A percentile compares a stretch with the other conserved stretches of the same genome.
Evolutionary conservation across 2,113 vertebrate species (phyloP).

Genomic region (Alosa alosa): DNA sequence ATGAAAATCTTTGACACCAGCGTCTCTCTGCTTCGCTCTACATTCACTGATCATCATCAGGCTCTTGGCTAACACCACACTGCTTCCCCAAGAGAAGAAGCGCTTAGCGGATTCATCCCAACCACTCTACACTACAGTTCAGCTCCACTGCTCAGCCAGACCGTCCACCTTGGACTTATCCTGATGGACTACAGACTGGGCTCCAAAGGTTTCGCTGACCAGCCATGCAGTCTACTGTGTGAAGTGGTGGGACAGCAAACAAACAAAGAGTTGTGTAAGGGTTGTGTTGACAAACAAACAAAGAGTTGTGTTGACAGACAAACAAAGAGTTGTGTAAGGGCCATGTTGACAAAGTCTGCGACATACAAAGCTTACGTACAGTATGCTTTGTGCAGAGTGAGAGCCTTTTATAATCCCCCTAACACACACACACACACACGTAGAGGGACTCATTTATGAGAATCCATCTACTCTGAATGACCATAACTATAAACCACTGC

Average conservation of each 20-base stretch:
- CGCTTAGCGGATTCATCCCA: not conserved
- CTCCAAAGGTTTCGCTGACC: not conserved
- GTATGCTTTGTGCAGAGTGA: not conserved
- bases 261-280: not conserved
- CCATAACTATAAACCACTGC: not conserved
- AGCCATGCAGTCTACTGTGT: not conserved
- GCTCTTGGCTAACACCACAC: not conserved
- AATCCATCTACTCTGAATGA: slow-evolving; percentile 6
- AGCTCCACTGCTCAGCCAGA: not conserved
- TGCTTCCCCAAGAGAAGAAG: not conserved
- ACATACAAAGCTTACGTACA: not conserved
- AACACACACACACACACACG: not conserved
- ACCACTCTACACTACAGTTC: too few species aligned
- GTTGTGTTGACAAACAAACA: slow-evolving; percentile 17
- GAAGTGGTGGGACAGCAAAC: too few species aligned
- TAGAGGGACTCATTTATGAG: not conserved
- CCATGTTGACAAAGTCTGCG: not conserved
- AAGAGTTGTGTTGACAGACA: slow-evolving; percentile 11
- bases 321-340: not conserved
- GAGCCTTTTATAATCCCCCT: not conserved
- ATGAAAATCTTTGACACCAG: too few species aligned
- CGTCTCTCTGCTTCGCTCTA: not conserved
- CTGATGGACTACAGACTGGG: too few species aligned
- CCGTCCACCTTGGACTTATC: not conserved
- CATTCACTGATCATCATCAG: not conserved